These are phyloP conservation scores for Noctua janthina DNA, from an alignment of 2,888 invertebrate species.

Conservation along the genomic window DNA sequence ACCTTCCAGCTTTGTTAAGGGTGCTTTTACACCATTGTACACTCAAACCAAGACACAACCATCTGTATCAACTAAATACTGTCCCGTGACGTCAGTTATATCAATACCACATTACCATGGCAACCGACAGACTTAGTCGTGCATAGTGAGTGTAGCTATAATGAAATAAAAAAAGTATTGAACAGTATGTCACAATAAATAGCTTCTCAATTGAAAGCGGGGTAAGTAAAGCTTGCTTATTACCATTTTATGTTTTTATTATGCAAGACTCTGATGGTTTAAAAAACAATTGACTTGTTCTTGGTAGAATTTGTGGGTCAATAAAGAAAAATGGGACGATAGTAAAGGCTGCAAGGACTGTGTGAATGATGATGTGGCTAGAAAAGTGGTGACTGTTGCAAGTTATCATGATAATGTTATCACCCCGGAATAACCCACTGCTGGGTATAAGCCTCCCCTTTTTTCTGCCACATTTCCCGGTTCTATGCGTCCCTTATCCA, in stretches of 20 bases:
- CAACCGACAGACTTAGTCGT: slow-evolving; percentile 12
- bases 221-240: slow-evolving; percentile 30
- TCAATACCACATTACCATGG: slow-evolving; percentile 47
- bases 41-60: neutral
- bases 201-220: slow-evolving; percentile 26
- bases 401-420: too few relatives aligned
- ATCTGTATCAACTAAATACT: neutral
- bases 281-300: neutral
- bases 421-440: too few relatives aligned
- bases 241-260: slow-evolving; percentile 39
- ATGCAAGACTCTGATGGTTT: slow-evolving; percentile 7
- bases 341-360: neutral
- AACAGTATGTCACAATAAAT: slow-evolving; percentile 42
- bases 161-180: slow-evolving; percentile 49
- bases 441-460: too few relatives aligned
- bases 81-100: slow-evolving; percentile 15
- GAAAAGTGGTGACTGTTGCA: neutral
- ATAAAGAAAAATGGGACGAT: neutral
- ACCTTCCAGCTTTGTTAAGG: neutral
- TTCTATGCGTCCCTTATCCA: too few relatives aligned
- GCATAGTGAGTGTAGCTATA: slow-evolving; percentile 7
- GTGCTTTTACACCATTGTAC: neutral
- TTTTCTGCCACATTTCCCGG: too few relatives aligned
- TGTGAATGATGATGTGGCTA: neutral
- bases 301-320: neutral